phyloP scores from a whole-genome alignment of 2,888 invertebrate genomes.

The Drosophila neonasuta region DNA sequence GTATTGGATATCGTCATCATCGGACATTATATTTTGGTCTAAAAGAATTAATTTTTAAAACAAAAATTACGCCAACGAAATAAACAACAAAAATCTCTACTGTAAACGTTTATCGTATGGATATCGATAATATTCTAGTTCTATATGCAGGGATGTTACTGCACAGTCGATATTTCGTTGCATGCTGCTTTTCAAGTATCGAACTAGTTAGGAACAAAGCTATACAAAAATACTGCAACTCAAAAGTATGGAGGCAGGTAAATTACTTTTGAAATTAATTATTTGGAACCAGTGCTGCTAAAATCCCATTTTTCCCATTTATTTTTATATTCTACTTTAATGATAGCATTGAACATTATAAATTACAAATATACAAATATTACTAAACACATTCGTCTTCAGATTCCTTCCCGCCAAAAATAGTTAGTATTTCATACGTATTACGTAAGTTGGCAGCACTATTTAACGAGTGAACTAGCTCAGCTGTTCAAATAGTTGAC shows the following conservation, averaged over 20 bases:
- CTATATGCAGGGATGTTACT: constrained; percentile 14
- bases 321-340: too few relatives aligned
- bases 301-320: too few relatives aligned
- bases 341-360: too few relatives aligned
- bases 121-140: constrained; percentile 27
- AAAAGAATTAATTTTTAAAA: constrained; percentile 73
- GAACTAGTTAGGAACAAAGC: neutral
- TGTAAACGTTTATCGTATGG: constrained; percentile 66
- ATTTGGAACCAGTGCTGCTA: too few relatives aligned
- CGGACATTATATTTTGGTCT: constrained; percentile 85
- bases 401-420: too few relatives aligned
- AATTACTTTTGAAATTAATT: too few relatives aligned
- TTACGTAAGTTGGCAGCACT: neutral
- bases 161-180: constrained; percentile 5
- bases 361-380: too few relatives aligned
- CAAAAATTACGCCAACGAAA: constrained; percentile 73
- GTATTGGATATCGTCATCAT: constrained; percentile 88
- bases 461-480: neutral
- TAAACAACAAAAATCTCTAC: constrained; percentile 68
- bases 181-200: neutral
- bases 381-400: too few relatives aligned
- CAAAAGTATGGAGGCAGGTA: too few relatives aligned
- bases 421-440: neutral
- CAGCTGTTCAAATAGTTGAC: neutral
- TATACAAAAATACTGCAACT: too few relatives aligned